Base-by-base conservation (phyloP, 1,140 invertebrate genomes). In the Brachionus rubens region DNA sequence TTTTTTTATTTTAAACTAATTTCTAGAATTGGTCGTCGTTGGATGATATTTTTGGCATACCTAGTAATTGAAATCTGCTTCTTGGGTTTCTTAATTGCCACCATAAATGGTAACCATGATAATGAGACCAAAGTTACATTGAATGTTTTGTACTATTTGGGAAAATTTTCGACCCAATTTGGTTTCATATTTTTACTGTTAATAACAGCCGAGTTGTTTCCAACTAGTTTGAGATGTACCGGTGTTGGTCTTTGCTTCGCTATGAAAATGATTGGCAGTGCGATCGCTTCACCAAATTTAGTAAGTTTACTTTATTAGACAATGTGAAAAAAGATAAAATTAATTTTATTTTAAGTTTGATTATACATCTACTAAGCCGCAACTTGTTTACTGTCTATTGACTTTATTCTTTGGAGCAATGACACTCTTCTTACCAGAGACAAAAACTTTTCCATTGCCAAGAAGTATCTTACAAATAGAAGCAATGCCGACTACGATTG, bases 21-120 rank as follows among this genome's bases (percentile, higher is more conserved):
- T 41, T 24, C 14, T 46, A 76, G 75, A 65, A 36, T 50, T 52
- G 76, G 76, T 14, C 59, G 76, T 10, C 46, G 62, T 5, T 77
- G 76, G 76, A 26, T 59, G 24, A 77, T 54, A 48, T 77, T 77
- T 41, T 56, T 54, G 30, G 43, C 54, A 14, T 68, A 50, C 46
- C 36, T 77, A 4, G 36, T 77, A 19, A 46, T 36, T 16, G 76
- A 77, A 77, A 46, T 77, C 12, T 77, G 76, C n/a, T n/a, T 77
- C 7, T n/a, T 77, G 10, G 76, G 43, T 12, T 77, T 56, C 24
- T 19, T 33, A 30, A 52, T 67, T 2, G 24, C 26, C 28, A 59
- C 28, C 19, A 3, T 36, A 19, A 26, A 48, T 50, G 56, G n/a
- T 9, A 47, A 43, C 19, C 16, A 33, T 10, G 43, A 67, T n/a